A percentile compares a stretch with the other conserved stretches of the same genome.
Evolutionary conservation across 2,797 vertebrate species (phyloP).

Genomic region (Lerista edwardsae): DNA sequence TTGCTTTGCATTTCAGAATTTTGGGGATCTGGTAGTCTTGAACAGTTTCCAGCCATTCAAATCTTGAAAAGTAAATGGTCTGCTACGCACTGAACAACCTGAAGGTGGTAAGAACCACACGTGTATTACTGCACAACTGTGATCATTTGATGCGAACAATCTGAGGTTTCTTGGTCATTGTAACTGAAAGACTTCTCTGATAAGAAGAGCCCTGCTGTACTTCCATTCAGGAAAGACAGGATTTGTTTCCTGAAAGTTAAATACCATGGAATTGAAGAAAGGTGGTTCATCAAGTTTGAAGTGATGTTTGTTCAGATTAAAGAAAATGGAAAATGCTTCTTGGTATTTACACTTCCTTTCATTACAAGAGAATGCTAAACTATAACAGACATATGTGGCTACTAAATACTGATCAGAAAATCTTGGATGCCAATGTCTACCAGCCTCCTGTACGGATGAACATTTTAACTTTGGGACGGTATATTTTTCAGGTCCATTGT

Average conservation of each 20-base stretch:
- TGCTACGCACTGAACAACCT: not conserved
- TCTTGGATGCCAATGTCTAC: not conserved
- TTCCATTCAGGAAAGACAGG: not conserved
- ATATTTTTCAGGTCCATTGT: not conserved
- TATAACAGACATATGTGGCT: not conserved
- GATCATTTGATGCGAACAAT: not conserved
- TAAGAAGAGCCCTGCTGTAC: not conserved
- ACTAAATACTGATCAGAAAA: not conserved
- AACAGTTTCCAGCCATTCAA: not conserved
- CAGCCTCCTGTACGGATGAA: not conserved
- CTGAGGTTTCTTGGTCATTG: not conserved
- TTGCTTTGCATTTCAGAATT: not conserved
- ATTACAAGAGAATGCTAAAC: not conserved
- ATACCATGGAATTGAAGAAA: not conserved
- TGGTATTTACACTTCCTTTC: not conserved
- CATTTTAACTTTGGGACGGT: not conserved
- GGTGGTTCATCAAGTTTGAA: not conserved
- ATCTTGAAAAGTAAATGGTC: conserved; percentile 3
- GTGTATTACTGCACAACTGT: not conserved
- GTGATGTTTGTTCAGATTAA: not conserved
- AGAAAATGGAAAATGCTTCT: not conserved
- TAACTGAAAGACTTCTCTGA: not conserved
- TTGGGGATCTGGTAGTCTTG: not conserved
- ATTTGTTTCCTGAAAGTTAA: not conserved
- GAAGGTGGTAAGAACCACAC: not conserved